A percentile compares a stretch with the other conserved stretches of the same genome.
phyloP scores from a whole-genome alignment of 1,140 invertebrate species.

The Drosophila littoralis region DNA sequence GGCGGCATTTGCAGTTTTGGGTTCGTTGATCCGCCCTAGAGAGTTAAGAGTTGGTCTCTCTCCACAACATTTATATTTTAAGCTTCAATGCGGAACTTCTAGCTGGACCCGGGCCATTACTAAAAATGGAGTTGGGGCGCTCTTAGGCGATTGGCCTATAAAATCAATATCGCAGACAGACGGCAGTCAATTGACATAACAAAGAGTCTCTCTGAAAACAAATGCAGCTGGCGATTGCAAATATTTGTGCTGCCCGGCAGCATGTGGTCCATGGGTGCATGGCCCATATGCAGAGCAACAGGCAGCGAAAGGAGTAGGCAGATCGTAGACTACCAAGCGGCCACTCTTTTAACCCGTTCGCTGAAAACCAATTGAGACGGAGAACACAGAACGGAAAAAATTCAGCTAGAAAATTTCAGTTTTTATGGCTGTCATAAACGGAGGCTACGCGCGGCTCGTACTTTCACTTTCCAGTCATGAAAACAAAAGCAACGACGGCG shows the following conservation, averaged over 20 bases:
- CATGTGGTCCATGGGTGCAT: conserved; percentile 57
- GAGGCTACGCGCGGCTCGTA: conserved; percentile 44
- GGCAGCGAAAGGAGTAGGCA: conserved; percentile 1
- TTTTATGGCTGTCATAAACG: conserved; percentile 78
- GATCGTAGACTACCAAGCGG: conserved; percentile 16
- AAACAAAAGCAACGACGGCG: not conserved
- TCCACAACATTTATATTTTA: conserved; percentile 59
- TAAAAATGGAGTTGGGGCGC: conserved; percentile 33
- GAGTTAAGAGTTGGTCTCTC: conserved; percentile 27
- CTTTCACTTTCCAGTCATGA: conserved; percentile 65
- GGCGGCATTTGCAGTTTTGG: conserved; percentile 46
- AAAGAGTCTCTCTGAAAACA: conserved; percentile 30
- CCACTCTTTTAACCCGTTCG: conserved; percentile 53
- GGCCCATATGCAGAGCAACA: conserved; percentile 13
- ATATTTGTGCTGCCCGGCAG: conserved; percentile 70
- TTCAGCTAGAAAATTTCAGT: conserved; percentile 71
- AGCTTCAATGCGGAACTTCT: conserved; percentile 26
- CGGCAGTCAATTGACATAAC: conserved; percentile 59
- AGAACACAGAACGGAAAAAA: conserved; percentile 10
- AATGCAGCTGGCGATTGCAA: conserved; percentile 58
- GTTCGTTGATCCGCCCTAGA: conserved; percentile 59
- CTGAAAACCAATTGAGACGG: conserved; percentile 23
- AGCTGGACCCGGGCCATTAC: not conserved
- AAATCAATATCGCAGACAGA: conserved; percentile 40
- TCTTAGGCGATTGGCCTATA: conserved; percentile 31